Evolutionary conservation across 2,113 vertebrate species (phyloP), one percentile per base, ranked within the genome.

Genomic region (Barnardius zonarius): DNA sequence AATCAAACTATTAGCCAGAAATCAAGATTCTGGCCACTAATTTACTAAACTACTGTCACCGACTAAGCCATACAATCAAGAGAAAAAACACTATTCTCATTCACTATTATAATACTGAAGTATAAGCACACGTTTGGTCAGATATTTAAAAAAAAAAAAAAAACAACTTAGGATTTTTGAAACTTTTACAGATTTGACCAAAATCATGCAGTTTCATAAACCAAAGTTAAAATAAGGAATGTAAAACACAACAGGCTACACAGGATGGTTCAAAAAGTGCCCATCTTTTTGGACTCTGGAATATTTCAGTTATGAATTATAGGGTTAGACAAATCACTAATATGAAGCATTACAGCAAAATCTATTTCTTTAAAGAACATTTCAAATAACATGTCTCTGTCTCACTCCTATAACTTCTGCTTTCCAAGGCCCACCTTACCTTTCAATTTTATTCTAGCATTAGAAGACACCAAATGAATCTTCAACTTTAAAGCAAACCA

Each of bases 271-370:
- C 17, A 72, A 35, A 92, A 84, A 81, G 2, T 10, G 7, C 18
- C 54, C 0, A 0, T 23, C 10, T 35, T 64, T 25, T 30, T 4
- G 24, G 2, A 5, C 73, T 85, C 62, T 23, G 7, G 10, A 75
- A 72, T 68, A 64, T 25, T 82, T 85, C 16, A 11, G 6, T 39
- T 82, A 48, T 6, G 9, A 85, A 73, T 7, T 70, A 8, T 27
- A 84, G 13, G 6, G 7, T n/a, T 55, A 64, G 7, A 52, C 24
- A 62, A 77, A 25, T 12, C 35, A 80, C 12, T 44, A 88, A 24
- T 30, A 76, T 5, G 22, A 87, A 91, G 4, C 9, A 62, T 10
- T 59, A 54, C 0, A 59, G 10, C 17, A 57, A 83, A 66, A 39
- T 1, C 3, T 41, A 12, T 10, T 43, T 55, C 11, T 22, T 48